A percentile compares a stretch with the other conserved stretches of the same genome.
Evolutionary conservation across 2,888 invertebrate species (phyloP).

Genomic region (Sphinx pinastri): DNA sequence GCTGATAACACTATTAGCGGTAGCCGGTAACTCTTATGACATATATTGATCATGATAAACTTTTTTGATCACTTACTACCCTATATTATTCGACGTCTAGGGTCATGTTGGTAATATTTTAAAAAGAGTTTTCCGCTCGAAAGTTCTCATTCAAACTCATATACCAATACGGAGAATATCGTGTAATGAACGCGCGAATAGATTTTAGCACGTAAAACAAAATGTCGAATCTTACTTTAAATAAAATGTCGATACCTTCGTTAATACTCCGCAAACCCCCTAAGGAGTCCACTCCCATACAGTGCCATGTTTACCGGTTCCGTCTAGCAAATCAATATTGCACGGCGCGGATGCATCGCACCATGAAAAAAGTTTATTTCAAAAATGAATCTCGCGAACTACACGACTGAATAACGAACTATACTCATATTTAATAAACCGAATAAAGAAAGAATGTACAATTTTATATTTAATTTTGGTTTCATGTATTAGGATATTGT

Average conservation of each 20-base stretch:
- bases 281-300: conserved; percentile 69
- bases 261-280: conserved; percentile 58
- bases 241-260: conserved; percentile 38
- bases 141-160: no score
- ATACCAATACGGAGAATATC: no score
- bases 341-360: conserved; percentile 65
- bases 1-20: no score
- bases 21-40: no score
- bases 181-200: no score
- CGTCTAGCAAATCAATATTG: conserved; percentile 73
- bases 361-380: conserved; percentile 53
- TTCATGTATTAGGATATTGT: not conserved
- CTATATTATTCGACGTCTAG: no score
- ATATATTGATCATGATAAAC: no score
- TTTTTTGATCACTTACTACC: no score
- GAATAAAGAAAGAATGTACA: no score
- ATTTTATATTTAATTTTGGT: not conserved
- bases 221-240: not conserved
- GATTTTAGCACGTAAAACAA: not conserved
- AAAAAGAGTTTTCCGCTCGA: no score
- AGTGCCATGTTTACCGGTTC: conserved; percentile 72
- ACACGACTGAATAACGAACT: not conserved
- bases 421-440: conserved; percentile 8
- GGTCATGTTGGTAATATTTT: no score
- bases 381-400: conserved; percentile 47